Evolutionary conservation across 1,140 invertebrate genomes (phyloP), one percentile per base, ranked within the genome.

Genomic region (Apis laboriosa): DNA sequence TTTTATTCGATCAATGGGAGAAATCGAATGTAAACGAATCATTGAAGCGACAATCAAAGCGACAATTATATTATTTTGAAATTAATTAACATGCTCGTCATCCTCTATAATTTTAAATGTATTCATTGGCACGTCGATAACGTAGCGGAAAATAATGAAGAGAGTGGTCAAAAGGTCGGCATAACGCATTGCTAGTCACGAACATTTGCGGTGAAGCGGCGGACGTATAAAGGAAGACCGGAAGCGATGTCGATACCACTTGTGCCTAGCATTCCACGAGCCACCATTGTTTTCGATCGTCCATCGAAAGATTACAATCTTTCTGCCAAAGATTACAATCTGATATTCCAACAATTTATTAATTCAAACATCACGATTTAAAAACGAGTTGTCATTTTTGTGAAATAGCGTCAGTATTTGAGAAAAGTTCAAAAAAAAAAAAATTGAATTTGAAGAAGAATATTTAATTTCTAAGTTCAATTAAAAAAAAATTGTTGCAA

Each of bases 141-240:
- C 75, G 74, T 66, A 76, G 66, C 49, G 84, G 84, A 78, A 85
- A 86, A 86, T 86, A 86, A 86, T 72, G 79, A 71, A 58, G 51
- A 58, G 51, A 34, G 34, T 9, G 58, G 58, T 77, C 84, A 81
- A 83, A 78, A 78, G 79, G 60, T 49, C 58, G 63, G 5, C 24
- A 63, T 63, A 55, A 24, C 43, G 67, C 74, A 87, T 86, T 87
- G 86, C 76, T 66, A 73, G 71, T 53, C 73, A 72, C 77, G 84
- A 77, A 85, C 60, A 75, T 81, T 84, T 73, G 83, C 53, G 70
- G 74, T 56, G 71, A 84, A 80, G n/a, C 77, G 67, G 8, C 43
- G 51, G 17, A 60, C 11, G 28, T 58, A 79, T 79, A 78, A 83
- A 85, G 78, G 75, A 80, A 79, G 73, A 86, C 77, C 80, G 87